phyloP scores from a whole-genome alignment of 2,888 invertebrate genomes.

The Julus scanicus region DNA sequence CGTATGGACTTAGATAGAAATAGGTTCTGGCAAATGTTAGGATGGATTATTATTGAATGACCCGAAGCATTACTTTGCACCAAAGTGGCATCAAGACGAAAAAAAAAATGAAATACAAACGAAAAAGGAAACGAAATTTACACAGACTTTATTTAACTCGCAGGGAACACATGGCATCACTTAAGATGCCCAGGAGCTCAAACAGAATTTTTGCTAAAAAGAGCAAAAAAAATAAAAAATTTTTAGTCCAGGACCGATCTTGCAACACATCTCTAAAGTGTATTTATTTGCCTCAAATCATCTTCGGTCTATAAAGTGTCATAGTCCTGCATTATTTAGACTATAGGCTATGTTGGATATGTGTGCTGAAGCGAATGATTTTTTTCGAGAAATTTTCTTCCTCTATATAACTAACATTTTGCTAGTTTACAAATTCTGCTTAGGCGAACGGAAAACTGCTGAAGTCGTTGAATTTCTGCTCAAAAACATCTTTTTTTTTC shows the following conservation, averaged over 20 bases:
- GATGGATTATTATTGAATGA: conserved; percentile 50
- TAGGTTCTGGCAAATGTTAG: conserved; percentile 49
- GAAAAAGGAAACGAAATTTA: conserved; percentile 48
- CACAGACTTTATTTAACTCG: conserved; percentile 41
- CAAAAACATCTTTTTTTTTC: not conserved
- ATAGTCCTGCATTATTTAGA: conserved; percentile 21
- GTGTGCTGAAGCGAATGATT: conserved; percentile 4
- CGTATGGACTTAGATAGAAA: conserved; percentile 43
- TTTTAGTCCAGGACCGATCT: not conserved
- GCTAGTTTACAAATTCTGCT: not conserved
- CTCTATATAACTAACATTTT: not conserved
- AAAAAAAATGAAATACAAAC: conserved; percentile 8
- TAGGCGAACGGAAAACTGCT: not conserved
- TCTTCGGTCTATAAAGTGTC: not conserved
- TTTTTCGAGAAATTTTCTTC: not conserved
- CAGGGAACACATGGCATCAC: conserved; percentile 41
- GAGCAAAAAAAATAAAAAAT: not conserved
- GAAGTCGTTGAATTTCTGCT: not conserved
- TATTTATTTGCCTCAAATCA: conserved; percentile 12
- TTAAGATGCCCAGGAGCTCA: conserved; percentile 41
- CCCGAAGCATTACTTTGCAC: conserved; percentile 46
- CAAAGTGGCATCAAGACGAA: conserved; percentile 32
- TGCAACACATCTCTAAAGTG: not conserved
- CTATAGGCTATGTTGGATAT: not conserved
- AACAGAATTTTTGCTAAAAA: conserved; percentile 1